Conservation (phyloP, 37 sponge, comb jelly and placozoan genomes). For the Aplysina aerophoba region DNA sequence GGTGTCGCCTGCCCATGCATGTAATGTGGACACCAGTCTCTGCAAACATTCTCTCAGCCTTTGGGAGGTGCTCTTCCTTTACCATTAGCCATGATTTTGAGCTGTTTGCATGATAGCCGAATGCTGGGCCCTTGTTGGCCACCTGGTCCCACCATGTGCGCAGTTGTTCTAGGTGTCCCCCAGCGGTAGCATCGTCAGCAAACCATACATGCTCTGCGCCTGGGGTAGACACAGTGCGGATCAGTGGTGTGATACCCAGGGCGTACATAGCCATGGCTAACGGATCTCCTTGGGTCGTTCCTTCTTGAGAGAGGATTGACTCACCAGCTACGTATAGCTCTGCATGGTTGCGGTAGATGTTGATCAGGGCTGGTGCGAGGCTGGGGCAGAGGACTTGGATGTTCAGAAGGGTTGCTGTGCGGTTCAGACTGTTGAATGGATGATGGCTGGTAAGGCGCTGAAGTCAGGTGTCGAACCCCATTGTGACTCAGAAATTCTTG, state of each 20-base stretch:
- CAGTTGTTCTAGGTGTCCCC: background rate
- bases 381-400: too few species aligned
- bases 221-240: background rate
- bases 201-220: conserved; percentile 2
- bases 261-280: conserved; percentile 1
- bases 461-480: too few species aligned
- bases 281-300: background rate
- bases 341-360: too few species aligned
- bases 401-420: too few species aligned
- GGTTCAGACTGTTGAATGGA: too few species aligned
- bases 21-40: background rate
- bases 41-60: conserved; percentile 6
- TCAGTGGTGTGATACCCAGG: conserved; percentile 2
- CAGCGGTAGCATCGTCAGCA: background rate
- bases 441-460: too few species aligned
- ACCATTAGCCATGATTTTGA: conserved; percentile 10
- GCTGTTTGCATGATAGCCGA: background rate
- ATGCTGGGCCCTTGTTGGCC: background rate
- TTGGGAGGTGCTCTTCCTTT: conserved; percentile 11
- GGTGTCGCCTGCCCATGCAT: background rate
- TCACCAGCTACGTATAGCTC: too few species aligned
- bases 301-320: too few species aligned
- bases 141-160: background rate
- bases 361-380: too few species aligned
- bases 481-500: too few species aligned